Evolutionary conservation across 2,888 invertebrate species (phyloP).

Genomic region (Sinopyrophorus schimmeli): DNA sequence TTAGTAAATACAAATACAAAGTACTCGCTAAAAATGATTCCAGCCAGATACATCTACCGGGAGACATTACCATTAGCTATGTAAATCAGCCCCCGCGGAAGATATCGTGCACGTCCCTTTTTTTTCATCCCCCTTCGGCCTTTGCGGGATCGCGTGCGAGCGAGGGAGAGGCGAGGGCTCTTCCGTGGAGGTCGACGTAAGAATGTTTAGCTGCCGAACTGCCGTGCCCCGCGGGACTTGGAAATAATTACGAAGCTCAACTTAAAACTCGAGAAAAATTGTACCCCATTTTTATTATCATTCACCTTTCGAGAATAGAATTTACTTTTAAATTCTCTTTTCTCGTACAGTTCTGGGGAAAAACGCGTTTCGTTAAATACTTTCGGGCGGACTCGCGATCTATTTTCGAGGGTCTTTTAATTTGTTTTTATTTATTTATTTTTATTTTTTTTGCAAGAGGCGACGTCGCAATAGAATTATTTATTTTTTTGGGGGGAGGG

Average conservation of each 20-base stretch:
- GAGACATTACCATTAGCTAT: conserved; percentile 50
- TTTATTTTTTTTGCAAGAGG: too few relatives aligned
- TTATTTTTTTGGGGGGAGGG: too few relatives aligned
- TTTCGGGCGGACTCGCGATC: too few relatives aligned
- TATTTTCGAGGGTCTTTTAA: too few relatives aligned
- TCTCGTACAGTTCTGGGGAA: conserved; percentile 27
- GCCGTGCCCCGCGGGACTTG: conserved; percentile 47
- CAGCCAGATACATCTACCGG: conserved; percentile 48
- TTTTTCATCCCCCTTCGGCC: conserved; percentile 9
- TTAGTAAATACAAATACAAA: conserved; percentile 50
- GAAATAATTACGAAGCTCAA: conserved; percentile 55
- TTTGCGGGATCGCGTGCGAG: conserved; percentile 8
- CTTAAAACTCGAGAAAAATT: conserved; percentile 55
- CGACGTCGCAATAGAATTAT: too few relatives aligned
- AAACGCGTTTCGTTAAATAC: conserved; percentile 9
- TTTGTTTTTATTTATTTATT: too few relatives aligned
- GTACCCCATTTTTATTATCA: conserved; percentile 55
- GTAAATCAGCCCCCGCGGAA: conserved; percentile 39
- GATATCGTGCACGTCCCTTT: conserved; percentile 20
- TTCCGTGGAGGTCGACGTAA: conserved; percentile 28
- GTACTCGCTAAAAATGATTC: conserved; percentile 49
- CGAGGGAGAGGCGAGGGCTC: conserved; percentile 30
- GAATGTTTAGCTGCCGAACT: conserved; percentile 42
- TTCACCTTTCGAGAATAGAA: conserved; percentile 53
- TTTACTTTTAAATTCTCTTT: conserved; percentile 41